These are phyloP conservation scores for Micrastur ruficollis DNA, from an alignment of 2,797 vertebrate genomes.

Conservation along the genomic window DNA sequence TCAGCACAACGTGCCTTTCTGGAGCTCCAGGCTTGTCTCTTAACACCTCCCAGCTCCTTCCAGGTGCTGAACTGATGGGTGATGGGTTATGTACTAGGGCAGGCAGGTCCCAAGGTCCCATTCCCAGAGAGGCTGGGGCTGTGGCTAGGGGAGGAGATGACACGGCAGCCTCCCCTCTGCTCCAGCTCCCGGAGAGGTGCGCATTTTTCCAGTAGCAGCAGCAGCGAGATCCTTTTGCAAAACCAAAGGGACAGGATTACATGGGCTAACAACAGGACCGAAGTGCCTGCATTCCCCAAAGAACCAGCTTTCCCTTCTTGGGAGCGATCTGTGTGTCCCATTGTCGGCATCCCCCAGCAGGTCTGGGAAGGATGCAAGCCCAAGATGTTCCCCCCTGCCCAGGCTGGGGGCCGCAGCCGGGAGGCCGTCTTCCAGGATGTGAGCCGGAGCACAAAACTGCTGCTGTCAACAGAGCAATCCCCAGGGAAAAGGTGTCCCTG, in stretches of 20 bases:
- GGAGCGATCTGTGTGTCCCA: fast-evolving
- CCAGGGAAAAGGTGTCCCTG: not conserved
- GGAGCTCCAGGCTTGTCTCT: not conserved
- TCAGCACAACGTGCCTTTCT: not conserved
- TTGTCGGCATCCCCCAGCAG: not conserved
- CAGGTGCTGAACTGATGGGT: not conserved
- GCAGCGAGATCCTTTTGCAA: not conserved
- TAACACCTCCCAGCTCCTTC: not conserved
- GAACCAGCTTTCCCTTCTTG: not conserved
- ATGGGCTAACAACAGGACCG: fast-evolving
- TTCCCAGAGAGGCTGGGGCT: not conserved
- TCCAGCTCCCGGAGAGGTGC: not conserved
- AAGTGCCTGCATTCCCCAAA: not conserved
- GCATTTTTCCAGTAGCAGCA: not conserved
- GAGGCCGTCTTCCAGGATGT: not conserved
- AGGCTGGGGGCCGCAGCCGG: not conserved
- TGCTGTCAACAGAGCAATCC: not conserved
- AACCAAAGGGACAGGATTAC: not conserved
- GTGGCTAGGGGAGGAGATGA: not conserved
- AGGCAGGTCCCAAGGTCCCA: not conserved
- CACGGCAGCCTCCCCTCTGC: not conserved
- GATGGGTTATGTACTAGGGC: not conserved
- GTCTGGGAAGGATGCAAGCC: not conserved
- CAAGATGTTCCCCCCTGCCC: not conserved
- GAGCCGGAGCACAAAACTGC: not conserved